Conservation (phyloP, 2,113 vertebrate genomes). For the Hucho hucho region DNA sequence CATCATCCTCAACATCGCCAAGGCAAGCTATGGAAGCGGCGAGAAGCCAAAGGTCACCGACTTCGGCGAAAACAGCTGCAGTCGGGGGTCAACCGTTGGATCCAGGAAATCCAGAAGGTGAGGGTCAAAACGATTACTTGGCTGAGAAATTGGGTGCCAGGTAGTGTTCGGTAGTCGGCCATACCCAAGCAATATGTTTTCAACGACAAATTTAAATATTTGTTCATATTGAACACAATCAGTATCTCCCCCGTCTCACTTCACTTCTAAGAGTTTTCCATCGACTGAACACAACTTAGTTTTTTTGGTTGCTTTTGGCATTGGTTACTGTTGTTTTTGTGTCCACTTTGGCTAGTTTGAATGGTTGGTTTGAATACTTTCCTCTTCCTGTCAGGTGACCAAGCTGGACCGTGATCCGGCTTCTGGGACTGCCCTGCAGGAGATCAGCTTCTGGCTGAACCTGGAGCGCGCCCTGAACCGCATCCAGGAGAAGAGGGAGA, state of each 20-base stretch:
- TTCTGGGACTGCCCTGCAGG: constrained; percentile 94
- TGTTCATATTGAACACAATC: too few relatives aligned
- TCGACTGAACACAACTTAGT: too few relatives aligned
- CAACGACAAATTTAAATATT: too few relatives aligned
- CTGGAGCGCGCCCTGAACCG: constrained; percentile 93
- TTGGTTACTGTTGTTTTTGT: too few relatives aligned
- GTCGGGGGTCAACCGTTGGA: constrained; percentile 98
- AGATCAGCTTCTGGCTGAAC: constrained; percentile 98
- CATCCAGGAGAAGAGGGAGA: constrained; percentile 97
- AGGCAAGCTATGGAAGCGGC: constrained; percentile 90
- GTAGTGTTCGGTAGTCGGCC: too few relatives aligned
- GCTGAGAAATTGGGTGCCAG: too few relatives aligned
- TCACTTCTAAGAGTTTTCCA: too few relatives aligned
- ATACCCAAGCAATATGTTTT: too few relatives aligned
- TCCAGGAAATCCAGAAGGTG: constrained; percentile 98
- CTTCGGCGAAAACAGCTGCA: constrained; percentile 97
- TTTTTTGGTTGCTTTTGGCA: too few relatives aligned
- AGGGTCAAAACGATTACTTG: neutral
- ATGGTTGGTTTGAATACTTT: neutral
- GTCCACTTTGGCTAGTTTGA: neutral
- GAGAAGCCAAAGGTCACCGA: constrained; percentile 97
- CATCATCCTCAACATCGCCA: constrained; percentile 90
- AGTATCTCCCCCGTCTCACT: too few relatives aligned
- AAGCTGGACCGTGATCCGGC: constrained; percentile 97
- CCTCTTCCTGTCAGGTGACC: constrained; percentile 80